Evolutionary conservation across 2,797 vertebrate genomes (phyloP), one percentile per base, ranked within the genome.

Genomic region (Neostethus bicornis): DNA sequence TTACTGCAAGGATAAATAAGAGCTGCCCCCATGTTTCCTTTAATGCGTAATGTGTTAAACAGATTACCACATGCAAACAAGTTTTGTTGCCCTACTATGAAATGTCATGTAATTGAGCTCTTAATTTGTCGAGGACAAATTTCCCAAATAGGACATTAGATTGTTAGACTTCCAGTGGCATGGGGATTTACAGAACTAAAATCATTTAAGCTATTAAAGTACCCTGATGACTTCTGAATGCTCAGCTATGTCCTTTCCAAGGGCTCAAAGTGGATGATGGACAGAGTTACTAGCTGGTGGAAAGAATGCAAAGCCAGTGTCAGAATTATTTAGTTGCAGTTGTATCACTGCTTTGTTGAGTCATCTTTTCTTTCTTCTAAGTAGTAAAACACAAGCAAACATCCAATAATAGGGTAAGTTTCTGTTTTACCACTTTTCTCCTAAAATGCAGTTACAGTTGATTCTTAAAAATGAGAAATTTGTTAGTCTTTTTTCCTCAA

Each of bases 381-480:
- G 11, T 44, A 53, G 26, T 52, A 10, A 47, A 44, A 17, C 4
- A 29, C 4, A 49, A 16, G 21, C 2, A 11, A 11, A 38, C 4
- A 39, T 54, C 8, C 20, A 5, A 23, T 26, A 1, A 21, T 38
- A 3, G 17, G 19, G 3, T n/a, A 57, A 44, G 26, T 51, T 20
- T 31, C 50, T 39, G 1, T 47, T 56, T 79, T 82, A 66, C 56
- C 61, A 84, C 87, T 88, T 85, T 87, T 91, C 87, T 87, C 80
- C 85, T 85, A 79, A 80, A 77, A 92, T n/a, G 86, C 92, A 94
- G 90, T 91, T 95, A 92, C 81, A 89, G 84, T 88, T 91, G 77
- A 83, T 88, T 91, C 88, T 91, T 86, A 71, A 72, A 79, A 76
- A 77, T 83, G 72, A 84, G 59, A 80, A 65, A 63, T 83, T 74